Evolutionary conservation across 2,797 vertebrate species (phyloP).

Genomic region (Trachops cirrhosus): DNA sequence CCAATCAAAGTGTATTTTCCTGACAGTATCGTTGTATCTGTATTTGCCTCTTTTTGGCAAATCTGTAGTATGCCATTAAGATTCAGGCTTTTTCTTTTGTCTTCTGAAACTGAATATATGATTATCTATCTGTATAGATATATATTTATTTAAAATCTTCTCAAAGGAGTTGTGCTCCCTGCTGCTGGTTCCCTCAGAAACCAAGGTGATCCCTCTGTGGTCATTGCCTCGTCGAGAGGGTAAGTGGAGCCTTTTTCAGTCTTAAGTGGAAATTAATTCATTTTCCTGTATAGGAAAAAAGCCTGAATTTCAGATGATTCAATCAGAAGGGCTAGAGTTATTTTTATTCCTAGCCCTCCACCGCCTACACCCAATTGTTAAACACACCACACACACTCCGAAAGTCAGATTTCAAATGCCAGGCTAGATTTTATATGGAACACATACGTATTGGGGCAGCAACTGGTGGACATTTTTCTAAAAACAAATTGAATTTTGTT

Average conservation of each 20-base stretch:
- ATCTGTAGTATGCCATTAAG: neutral
- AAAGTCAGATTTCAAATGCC: neutral
- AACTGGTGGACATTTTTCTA: neutral
- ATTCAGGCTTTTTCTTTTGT: neutral
- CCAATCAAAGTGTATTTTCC: constrained; percentile 37
- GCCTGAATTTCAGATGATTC: neutral
- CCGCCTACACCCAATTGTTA: neutral
- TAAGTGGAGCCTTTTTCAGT: neutral
- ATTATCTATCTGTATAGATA: neutral
- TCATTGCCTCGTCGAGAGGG: neutral
- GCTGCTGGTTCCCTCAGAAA: neutral
- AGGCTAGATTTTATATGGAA: constrained; percentile 10
- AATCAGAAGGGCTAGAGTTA: constrained; percentile 34
- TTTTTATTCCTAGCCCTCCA: neutral
- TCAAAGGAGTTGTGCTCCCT: neutral
- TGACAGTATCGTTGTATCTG: neutral
- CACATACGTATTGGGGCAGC: neutral
- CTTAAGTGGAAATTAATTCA: neutral
- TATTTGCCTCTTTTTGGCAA: constrained; percentile 28
- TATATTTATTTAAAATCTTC: constrained; percentile 11
- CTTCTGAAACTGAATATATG: neutral
- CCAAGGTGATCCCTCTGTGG: neutral
- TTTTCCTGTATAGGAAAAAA: neutral
- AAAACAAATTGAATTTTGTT: constrained; percentile 47
- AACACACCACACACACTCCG: neutral